Base-by-base conservation (phyloP, 1,140 invertebrate species). In the Holotrichia oblita region DNA sequence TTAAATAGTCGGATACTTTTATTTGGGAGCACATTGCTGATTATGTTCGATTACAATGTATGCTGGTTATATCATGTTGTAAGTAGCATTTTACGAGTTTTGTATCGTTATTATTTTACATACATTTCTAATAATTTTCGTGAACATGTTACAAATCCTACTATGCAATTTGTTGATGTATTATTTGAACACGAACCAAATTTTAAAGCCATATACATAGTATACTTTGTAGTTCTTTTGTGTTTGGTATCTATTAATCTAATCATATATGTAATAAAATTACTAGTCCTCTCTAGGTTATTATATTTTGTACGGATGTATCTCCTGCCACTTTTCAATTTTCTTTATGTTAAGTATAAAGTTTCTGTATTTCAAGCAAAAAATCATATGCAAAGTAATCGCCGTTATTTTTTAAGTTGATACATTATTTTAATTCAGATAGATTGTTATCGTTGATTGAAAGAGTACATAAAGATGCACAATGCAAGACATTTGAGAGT, bases 261-360 rank as follows among this genome's bases (percentile, higher is more conserved):
- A 10, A 69, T 34, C 24, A 22, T 69, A 22, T 69, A 69, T 69
- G 24, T 69, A 27, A 69, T 69, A 12, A 69, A 69, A 27, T 3
- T 24, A 22, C 22, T 69, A 14, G 61, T 69, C 24, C 12, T 69
- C 10, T 69, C 22, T 69, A 27, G 22, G 14, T 10, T 24, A 22
- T 12, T 69, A 34, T 69, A 69, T 34, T 27, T 69, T 69, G n/a
- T 55, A n/a, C 61, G 27, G 12, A 14, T 69, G 22, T 69, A 69
- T 69, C 20, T 69, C 27, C 22, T 24, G 61, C 61, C 61, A 34
- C 10, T 27, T 69, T 69, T 69, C 61, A 69, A 69, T 69, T 69
- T 69, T 69, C 61, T 69, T 34, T 69, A 69, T 69, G 22, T 69
- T 69, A 69, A 69, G 61, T 69, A 69, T 69, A 69, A 69, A 34